Evolutionary conservation across 2,888 invertebrate species (phyloP), one percentile per base, ranked within the genome.

Genomic region (Heliconius ismenius): DNA sequence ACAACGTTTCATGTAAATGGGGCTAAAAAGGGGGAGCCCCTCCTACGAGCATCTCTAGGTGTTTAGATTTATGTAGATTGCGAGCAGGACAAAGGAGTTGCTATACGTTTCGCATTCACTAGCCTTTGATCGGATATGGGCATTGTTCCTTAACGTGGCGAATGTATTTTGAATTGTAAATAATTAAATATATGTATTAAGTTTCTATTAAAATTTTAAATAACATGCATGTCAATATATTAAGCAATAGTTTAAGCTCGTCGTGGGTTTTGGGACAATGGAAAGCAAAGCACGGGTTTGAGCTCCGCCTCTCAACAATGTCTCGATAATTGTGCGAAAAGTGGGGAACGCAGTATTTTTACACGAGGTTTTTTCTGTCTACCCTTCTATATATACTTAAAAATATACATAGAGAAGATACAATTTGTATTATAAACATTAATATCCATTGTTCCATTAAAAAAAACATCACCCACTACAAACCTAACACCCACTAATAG

Each of bases 41-140:
- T 83, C 79, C 80, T 81, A 7, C 75, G 86, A 88, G 88, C 86
- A 89, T 88, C 91, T 89, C 88, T 88, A 92, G 92, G 91, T 92
- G 92, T 92, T 92, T 92, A 92, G 92, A 90, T 92, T 92, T 93
- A 93, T 92, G 92, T 91, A 93, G 93, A 93, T 93, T 92, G 92
- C 92, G 89, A 92, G 90, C 91, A 89, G 92, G 91, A 92, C 92
- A 92, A 92, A 91, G 91, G 89, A 91, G 89, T 90, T 89, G 89
- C 92, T 90, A 77, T 77, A 76, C 74, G 67, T 73, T 67, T 72
- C 36, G 64, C 62, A 39, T 73, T 73, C 24, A 73, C 64, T 54
- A 43, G 60, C 43, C 65, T 76, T 76, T 76, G 76, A 73, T 76
- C 65, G 28, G 65, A 65, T 73, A 73, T 65, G 54, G 36, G 60